Conservation (phyloP, 2,888 invertebrate genomes). For the Bhutanitis thaidina region DNA sequence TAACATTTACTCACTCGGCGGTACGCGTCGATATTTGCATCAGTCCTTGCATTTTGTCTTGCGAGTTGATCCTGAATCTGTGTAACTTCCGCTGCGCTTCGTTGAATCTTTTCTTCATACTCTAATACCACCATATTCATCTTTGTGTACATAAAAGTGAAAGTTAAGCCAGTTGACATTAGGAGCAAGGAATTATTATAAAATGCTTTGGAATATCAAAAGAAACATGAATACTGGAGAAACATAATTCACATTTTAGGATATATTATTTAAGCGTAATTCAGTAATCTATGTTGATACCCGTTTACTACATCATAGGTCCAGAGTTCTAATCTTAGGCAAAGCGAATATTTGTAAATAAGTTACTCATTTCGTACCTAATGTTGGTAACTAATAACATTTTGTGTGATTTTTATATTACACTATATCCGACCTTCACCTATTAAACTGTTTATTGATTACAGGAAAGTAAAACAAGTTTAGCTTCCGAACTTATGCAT, state of each 20-base stretch:
- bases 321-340: no score
- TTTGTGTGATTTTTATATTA: no score
- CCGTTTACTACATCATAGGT: no score
- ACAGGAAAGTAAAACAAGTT: no score
- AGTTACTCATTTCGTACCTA: no score
- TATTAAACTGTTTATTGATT: no score
- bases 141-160: conserved; percentile 31
- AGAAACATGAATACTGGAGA: no score
- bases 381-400: no score
- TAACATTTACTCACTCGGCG: conserved; percentile 44
- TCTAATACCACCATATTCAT: conserved; percentile 66
- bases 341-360: no score
- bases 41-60: conserved; percentile 50
- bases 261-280: neutral
- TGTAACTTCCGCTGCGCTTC: conserved; percentile 49
- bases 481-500: no score
- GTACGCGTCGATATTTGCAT: conserved; percentile 63
- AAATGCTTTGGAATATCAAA: neutral
- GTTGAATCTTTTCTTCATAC: conserved; percentile 70
- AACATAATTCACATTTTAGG: neutral
- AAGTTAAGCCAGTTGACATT: neutral
- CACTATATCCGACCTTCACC: no score
- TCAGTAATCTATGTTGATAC: no score
- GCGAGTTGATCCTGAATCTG: conserved; percentile 62
- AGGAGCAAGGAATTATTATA: neutral